Evolutionary conservation across 1,140 invertebrate genomes (phyloP), one percentile per base, ranked within the genome.

Genomic region (Aphelinus atriplicis): DNA sequence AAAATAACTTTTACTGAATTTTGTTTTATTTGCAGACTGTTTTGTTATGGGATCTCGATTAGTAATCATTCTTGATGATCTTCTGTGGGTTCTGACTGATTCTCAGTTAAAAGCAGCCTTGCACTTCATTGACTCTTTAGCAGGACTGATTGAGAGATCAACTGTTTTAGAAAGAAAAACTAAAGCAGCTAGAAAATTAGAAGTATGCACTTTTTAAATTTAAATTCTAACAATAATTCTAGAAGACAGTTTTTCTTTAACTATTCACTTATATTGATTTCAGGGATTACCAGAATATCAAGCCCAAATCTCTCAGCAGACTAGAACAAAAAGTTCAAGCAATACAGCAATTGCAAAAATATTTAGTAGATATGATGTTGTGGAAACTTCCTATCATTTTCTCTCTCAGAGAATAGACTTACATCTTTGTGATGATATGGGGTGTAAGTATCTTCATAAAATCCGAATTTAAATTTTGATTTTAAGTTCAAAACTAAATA

Each of bases 51-150:
- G 96, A 5, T 98, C 97, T 60, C 92, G 96, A 62, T 88, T 99
- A 61, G 94, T 97, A 67, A 90, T 99, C 43, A 94, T 98, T 78
- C 91, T 99, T 63, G 97, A 99, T 88, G 97, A 99, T 85, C 89
- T 99, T 50, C 89, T 99, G n/a, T 99, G 98, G 98, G 97, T 98
- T 47, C 87, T 99, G 61, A 99, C 98, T 2, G 96, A 99, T 87
- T 96, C 97, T 0, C 98, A 99, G 88, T 87, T 99, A 10, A 94
- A 98, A 80, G 97, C 98, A 51, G 97, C 97, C 51, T 90, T 99
- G 26, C 93, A 96, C 82, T 99, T 98, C 88, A 92, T 96, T 10
- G 95, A 97, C 81, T 98, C 97, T 0, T 89, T 99, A 4, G 92
- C 95, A 63, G 93, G 93, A 53, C 88, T 97, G 2, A 94, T 98